A percentile compares a stretch with the other conserved stretches of the same genome.
These are phyloP conservation scores for Tauraco erythrolophus DNA, from an alignment of 2,113 vertebrate genomes.

Conservation along the genomic window DNA sequence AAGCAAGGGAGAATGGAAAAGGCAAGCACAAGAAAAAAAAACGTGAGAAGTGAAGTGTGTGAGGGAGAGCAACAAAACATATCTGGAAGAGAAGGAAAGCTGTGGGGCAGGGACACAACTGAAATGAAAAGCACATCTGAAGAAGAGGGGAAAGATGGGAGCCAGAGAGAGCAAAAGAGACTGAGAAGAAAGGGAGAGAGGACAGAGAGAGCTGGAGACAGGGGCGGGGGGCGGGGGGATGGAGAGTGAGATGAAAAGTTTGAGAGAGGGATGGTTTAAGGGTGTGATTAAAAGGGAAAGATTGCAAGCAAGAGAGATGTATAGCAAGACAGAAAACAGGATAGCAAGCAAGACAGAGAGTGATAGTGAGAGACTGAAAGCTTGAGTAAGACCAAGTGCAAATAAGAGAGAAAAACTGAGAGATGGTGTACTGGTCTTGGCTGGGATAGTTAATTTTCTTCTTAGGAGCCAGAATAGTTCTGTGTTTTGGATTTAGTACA, in stretches of 20 bases:
- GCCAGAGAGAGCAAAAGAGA: not conserved
- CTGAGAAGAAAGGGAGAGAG: not conserved
- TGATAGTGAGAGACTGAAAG: not conserved
- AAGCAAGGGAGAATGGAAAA: not conserved
- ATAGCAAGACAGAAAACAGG: not conserved
- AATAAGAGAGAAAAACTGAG: not conserved
- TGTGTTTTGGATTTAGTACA: too few relatives aligned
- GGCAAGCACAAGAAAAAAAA: not conserved
- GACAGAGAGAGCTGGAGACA: not conserved
- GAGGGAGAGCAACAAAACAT: not conserved
- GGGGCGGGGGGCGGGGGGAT: not conserved
- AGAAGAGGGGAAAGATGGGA: not conserved
- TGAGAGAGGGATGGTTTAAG: not conserved
- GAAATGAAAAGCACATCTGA: not conserved
- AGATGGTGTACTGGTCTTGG: not conserved
- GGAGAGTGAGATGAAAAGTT: not conserved
- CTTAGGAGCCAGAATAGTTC: too few relatives aligned
- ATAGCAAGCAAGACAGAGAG: not conserved
- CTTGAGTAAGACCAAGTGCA: not conserved
- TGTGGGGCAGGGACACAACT: not conserved
- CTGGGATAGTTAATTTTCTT: too few relatives aligned
- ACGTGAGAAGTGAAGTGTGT: rapidly evolving
- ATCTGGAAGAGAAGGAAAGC: not conserved
- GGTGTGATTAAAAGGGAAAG: not conserved
- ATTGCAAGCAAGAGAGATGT: not conserved